A percentile compares a stretch with the other conserved stretches of the same genome.
Conservation (phyloP, 2,888 invertebrate genomes). For the Pinctada fucata region DNA sequence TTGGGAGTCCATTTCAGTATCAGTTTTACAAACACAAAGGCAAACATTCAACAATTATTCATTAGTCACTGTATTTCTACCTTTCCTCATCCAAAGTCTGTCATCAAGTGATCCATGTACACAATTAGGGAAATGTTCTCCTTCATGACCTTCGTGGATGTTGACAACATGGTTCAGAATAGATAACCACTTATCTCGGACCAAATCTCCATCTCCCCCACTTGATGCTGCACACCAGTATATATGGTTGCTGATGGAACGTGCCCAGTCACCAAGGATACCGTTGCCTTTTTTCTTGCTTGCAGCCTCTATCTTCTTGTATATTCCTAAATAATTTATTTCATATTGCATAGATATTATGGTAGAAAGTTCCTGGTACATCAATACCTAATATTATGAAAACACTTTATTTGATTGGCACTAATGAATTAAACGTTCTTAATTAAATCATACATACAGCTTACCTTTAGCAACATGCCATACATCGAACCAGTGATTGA, state of each 20-base stretch:
- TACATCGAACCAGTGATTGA: too few relatives aligned
- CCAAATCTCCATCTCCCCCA: slow-evolving; percentile 40
- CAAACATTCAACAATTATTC: too few relatives aligned
- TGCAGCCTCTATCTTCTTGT: slow-evolving; percentile 40
- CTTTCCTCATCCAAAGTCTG: slow-evolving; percentile 43
- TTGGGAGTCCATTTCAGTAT: too few relatives aligned
- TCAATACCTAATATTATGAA: too few relatives aligned
- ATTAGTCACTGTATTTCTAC: slow-evolving; percentile 27
- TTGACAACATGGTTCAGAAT: slow-evolving; percentile 47
- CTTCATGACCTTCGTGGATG: slow-evolving; percentile 45
- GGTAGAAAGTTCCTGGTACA: too few relatives aligned
- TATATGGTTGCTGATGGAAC: slow-evolving; percentile 40
- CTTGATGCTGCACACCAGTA: slow-evolving; percentile 47
- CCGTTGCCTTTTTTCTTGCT: slow-evolving; percentile 39
- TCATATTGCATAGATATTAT: too few relatives aligned
- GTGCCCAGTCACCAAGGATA: slow-evolving; percentile 23
- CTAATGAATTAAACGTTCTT: too few relatives aligned
- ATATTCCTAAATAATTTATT: slow-evolving; percentile 32
- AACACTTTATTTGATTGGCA: too few relatives aligned
- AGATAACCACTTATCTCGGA: slow-evolving; percentile 42
- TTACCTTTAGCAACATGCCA: too few relatives aligned
- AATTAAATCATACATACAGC: too few relatives aligned
- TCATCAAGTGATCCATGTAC: slow-evolving; percentile 38
- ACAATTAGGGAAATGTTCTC: slow-evolving; percentile 33
- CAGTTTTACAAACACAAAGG: too few relatives aligned